A percentile compares a stretch with the other conserved stretches of the same genome.
Evolutionary conservation across 2,113 vertebrate species (phyloP).

Genomic region (Aleadryas rufinucha): DNA sequence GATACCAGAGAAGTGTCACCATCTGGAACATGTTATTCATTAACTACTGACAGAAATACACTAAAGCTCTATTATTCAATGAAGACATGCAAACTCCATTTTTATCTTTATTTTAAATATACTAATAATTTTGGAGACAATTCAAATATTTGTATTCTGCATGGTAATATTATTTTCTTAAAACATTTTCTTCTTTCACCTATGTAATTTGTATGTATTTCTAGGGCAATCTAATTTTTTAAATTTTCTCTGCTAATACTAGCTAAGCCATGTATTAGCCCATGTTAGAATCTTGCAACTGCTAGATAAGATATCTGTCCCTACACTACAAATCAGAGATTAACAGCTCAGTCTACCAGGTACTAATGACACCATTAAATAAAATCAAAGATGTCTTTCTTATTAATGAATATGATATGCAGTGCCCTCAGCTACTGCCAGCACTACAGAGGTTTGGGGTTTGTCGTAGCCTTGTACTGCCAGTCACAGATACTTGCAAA

Average conservation of each 20-base stretch:
- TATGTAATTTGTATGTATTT: neutral
- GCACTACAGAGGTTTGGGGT: neutral
- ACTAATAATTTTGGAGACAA: neutral
- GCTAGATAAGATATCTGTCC: neutral
- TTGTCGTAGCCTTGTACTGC: neutral
- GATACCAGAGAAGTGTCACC: constrained; percentile 19
- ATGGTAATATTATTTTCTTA: neutral
- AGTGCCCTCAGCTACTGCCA: neutral
- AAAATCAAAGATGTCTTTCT: neutral
- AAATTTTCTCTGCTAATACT: neutral
- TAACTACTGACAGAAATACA: neutral
- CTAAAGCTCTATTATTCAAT: neutral
- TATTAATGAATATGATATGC: neutral
- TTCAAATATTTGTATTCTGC: neutral
- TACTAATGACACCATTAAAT: neutral
- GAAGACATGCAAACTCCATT: neutral
- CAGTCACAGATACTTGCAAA: neutral
- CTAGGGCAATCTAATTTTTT: neutral
- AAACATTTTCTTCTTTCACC: neutral
- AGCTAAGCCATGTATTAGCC: neutral
- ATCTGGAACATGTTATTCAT: constrained; percentile 51
- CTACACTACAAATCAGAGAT: neutral
- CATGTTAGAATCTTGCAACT: neutral
- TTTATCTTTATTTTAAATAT: neutral
- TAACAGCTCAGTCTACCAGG: neutral